Evolutionary conservation across 2,888 invertebrate species (phyloP).

Genomic region (Apantesis nais): DNA sequence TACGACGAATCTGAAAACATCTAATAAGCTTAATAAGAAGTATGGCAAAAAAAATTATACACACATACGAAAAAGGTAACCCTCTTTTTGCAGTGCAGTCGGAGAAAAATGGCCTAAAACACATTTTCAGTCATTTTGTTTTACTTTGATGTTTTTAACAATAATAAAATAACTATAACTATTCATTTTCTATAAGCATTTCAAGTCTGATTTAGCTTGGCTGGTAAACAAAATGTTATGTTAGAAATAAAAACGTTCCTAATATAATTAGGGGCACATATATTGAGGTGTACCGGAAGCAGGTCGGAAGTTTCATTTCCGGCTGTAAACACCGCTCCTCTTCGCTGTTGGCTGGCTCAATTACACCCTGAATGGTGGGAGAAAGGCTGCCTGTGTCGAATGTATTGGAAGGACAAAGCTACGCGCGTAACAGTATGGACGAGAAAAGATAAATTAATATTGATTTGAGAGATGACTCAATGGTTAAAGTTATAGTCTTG

Average conservation of each 20-base stretch:
- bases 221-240: slow-evolving; percentile 2
- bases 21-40: no score
- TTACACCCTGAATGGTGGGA: slow-evolving; percentile 40
- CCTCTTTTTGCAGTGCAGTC: no score
- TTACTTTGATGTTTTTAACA: neutral
- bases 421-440: no score
- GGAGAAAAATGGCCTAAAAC: no score
- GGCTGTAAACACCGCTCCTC: slow-evolving; percentile 37
- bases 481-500: no score
- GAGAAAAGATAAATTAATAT: no score
- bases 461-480: no score
- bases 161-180: neutral
- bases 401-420: neutral
- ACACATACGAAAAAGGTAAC: no score
- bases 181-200: neutral
- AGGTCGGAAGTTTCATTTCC: slow-evolving; percentile 55
- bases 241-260: slow-evolving; percentile 3
- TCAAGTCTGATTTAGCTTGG: neutral
- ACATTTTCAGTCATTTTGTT: neutral
- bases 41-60: no score
- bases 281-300: slow-evolving; percentile 38
- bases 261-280: slow-evolving; percentile 37
- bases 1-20: no score
- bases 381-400: neutral
- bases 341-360: slow-evolving; percentile 42